phyloP scores from a whole-genome alignment of 2,888 invertebrate genomes.

The Ochropacha duplaris region DNA sequence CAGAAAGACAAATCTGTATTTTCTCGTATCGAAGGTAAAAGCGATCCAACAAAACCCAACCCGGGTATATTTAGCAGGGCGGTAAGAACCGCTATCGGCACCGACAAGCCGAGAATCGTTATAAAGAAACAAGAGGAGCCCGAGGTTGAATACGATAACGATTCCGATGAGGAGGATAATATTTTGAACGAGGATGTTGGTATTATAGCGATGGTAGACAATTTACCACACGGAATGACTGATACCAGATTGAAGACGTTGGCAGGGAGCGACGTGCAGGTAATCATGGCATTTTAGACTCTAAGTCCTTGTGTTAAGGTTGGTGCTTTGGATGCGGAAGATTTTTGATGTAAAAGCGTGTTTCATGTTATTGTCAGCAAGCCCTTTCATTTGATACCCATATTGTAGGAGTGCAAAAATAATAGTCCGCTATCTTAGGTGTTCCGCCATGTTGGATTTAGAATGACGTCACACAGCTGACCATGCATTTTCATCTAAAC shows the following conservation, averaged over 20 bases:
- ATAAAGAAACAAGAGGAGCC: slow-evolving; percentile 47
- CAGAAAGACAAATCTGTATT: slow-evolving; percentile 53
- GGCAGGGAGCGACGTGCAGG: slow-evolving; percentile 73
- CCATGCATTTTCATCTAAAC: too few species aligned
- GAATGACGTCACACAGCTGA: too few species aligned
- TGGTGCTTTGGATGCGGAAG: background rate
- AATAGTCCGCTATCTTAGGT: too few species aligned
- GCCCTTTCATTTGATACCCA: too few species aligned
- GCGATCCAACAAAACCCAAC: slow-evolving; percentile 54
- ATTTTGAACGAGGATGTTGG: slow-evolving; percentile 36
- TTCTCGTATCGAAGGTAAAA: slow-evolving; percentile 48
- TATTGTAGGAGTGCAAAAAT: too few species aligned
- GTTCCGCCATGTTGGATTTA: too few species aligned
- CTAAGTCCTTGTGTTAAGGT: slow-evolving; percentile 15
- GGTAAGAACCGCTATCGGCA: slow-evolving; percentile 56
- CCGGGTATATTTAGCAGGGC: slow-evolving; percentile 71
- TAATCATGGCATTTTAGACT: slow-evolving; percentile 41
- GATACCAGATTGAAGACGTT: slow-evolving; percentile 67
- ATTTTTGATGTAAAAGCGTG: background rate
- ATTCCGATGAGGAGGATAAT: slow-evolving; percentile 49
- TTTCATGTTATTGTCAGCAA: background rate
- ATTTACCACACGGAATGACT: slow-evolving; percentile 75
- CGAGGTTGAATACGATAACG: slow-evolving; percentile 52
- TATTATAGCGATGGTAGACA: slow-evolving; percentile 48
- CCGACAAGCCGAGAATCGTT: slow-evolving; percentile 38